phyloP scores from a whole-genome alignment of 1,140 invertebrate species.

The Melanaphis sacchari region DNA sequence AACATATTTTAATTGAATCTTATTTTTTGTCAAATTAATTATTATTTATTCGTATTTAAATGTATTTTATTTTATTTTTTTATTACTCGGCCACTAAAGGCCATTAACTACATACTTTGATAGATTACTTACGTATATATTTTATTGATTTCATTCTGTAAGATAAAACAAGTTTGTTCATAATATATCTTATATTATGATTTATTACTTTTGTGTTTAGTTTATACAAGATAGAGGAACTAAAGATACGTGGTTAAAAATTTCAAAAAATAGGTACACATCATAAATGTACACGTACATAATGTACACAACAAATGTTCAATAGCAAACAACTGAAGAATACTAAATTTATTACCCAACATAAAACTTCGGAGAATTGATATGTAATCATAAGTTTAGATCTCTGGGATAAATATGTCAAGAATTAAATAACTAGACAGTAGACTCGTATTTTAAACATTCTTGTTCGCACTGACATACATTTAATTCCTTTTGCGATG shows the following conservation, averaged over 20 bases:
- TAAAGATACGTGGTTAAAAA: neutral
- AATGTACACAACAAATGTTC: neutral
- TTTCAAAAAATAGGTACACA: neutral
- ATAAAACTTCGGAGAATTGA: neutral
- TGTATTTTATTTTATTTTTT: neutral
- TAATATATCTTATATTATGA: neutral
- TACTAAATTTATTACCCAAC: neutral
- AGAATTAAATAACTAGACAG: neutral
- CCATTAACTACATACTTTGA: neutral
- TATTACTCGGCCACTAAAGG: neutral
- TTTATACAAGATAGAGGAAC: neutral
- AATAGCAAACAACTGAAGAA: neutral
- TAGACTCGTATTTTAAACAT: neutral
- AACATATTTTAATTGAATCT: too few relatives aligned
- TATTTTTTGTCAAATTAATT: neutral
- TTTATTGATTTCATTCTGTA: neutral
- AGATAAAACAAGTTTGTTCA: neutral
- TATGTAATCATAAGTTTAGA: neutral
- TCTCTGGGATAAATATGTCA: neutral
- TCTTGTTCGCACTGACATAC: constrained; percentile 7
- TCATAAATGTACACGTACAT: neutral
- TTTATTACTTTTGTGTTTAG: too few relatives aligned
- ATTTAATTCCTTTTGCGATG: neutral
- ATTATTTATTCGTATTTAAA: neutral
- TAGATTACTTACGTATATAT: neutral